These are phyloP conservation scores for Dicroscelio sp. DNA, from an alignment of 2,888 invertebrate genomes.

Conservation along the genomic window DNA sequence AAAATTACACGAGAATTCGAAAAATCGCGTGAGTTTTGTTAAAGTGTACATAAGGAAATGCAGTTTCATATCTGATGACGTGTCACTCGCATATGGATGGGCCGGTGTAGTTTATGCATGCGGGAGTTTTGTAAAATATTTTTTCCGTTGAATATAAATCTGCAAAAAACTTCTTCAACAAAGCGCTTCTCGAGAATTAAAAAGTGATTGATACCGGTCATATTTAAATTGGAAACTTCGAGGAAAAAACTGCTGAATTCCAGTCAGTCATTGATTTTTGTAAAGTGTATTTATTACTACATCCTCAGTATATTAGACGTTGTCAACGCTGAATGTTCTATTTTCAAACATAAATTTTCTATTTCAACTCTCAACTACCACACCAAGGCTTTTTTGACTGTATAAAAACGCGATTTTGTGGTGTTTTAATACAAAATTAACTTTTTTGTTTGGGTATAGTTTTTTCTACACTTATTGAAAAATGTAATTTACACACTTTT, in stretches of 20 bases:
- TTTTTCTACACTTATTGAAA: too few relatives aligned
- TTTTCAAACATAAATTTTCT: too few relatives aligned
- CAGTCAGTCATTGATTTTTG: slow-evolving; percentile 19
- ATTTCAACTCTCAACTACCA: too few relatives aligned
- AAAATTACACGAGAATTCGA: slow-evolving; percentile 32
- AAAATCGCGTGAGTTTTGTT: slow-evolving; percentile 5
- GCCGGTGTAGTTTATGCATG: slow-evolving; percentile 23
- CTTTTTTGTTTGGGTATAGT: too few relatives aligned
- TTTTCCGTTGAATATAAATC: slow-evolving; percentile 53
- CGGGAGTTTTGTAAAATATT: slow-evolving; percentile 56
- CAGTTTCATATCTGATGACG: slow-evolving; percentile 44
- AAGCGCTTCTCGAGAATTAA: slow-evolving; percentile 48
- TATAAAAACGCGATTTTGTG: too few relatives aligned
- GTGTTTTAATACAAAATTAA: too few relatives aligned
- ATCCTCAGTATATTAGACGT: not conserved
- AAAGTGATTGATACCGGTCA: slow-evolving; percentile 56
- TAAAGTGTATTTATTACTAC: not conserved
- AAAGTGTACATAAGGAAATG: slow-evolving; percentile 47
- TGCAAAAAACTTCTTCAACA: slow-evolving; percentile 13
- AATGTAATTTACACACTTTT: too few relatives aligned
- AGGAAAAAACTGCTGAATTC: too few relatives aligned
- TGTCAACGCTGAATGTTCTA: too few relatives aligned
- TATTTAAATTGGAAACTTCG: slow-evolving; percentile 55
- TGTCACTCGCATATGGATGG: slow-evolving; percentile 58
- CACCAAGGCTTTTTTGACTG: too few relatives aligned